Conservation (phyloP, 2,113 vertebrate species). For the Tyrannus savana region DNA sequence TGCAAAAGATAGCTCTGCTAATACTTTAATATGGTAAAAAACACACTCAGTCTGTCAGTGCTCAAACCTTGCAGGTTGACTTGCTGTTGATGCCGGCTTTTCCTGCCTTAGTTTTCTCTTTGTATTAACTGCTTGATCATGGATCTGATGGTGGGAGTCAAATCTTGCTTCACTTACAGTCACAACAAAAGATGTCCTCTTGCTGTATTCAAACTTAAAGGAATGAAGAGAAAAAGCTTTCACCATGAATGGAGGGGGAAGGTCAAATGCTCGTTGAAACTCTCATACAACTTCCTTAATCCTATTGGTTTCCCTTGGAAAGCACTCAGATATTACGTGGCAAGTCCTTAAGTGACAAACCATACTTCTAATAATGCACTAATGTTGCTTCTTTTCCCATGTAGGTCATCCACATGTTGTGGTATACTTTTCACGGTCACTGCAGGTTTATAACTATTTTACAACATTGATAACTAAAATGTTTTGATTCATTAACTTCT, state of each 20-base stretch:
- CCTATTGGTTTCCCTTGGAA: not conserved
- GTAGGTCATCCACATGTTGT: accelerated
- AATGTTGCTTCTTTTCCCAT: not conserved
- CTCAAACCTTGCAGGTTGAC: not conserved
- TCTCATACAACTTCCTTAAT: accelerated
- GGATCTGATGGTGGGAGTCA: not conserved
- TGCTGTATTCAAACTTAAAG: not conserved
- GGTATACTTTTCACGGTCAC: not conserved
- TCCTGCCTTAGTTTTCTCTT: not conserved
- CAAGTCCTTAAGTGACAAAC: not conserved
- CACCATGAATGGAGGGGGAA: accelerated
- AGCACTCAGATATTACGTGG: not conserved
- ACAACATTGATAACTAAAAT: accelerated
- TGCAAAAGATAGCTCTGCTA: not conserved
- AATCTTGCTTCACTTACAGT: not conserved
- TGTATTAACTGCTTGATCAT: not conserved
- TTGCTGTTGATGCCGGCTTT: accelerated
- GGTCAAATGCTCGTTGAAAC: not conserved
- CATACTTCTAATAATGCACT: not conserved
- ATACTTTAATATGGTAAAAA: not conserved
- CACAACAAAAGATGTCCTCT: not conserved
- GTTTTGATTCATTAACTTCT: not conserved
- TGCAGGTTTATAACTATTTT: not conserved
- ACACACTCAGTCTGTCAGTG: too few relatives aligned
- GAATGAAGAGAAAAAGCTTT: not conserved